phyloP scores from a whole-genome alignment of 1,140 invertebrate species.

The Halyomorpha halys region DNA sequence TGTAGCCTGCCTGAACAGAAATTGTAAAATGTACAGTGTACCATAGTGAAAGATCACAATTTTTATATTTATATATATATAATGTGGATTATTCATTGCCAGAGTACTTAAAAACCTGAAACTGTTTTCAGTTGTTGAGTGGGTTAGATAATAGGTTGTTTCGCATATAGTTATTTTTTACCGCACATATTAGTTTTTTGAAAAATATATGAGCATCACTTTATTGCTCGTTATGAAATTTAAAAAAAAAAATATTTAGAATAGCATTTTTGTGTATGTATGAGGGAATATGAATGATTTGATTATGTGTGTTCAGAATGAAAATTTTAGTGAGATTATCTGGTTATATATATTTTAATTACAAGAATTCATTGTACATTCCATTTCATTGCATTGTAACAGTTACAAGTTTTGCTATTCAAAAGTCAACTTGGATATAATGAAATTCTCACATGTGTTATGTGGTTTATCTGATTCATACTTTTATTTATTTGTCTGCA shows the following conservation, averaged over 20 bases:
- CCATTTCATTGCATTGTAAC: conserved; percentile 11
- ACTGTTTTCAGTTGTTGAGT: conserved; percentile 15
- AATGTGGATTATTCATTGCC: conserved; percentile 13
- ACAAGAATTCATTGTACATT: conserved; percentile 13
- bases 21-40: conserved; percentile 26
- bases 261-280: conserved; percentile 8
- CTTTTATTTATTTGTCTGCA: conserved; percentile 13
- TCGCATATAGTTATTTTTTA: conserved; percentile 25
- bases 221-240: conserved; percentile 16
- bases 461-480: too few relatives aligned
- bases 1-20: not conserved
- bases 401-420: conserved; percentile 12
- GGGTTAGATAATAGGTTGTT: conserved; percentile 17
- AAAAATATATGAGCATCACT: conserved; percentile 19
- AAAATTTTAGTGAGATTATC: conserved; percentile 15
- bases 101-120: conserved; percentile 16
- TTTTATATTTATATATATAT: conserved; percentile 28
- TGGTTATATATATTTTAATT: conserved; percentile 18
- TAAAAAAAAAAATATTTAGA: conserved; percentile 10
- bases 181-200: conserved; percentile 18
- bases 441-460: too few relatives aligned
- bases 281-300: conserved; percentile 6
- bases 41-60: conserved; percentile 25
- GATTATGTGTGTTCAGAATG: conserved; percentile 4
- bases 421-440: not conserved